phyloP scores from a whole-genome alignment of 2,888 invertebrate genomes.

The Oasisia sp. region DNA sequence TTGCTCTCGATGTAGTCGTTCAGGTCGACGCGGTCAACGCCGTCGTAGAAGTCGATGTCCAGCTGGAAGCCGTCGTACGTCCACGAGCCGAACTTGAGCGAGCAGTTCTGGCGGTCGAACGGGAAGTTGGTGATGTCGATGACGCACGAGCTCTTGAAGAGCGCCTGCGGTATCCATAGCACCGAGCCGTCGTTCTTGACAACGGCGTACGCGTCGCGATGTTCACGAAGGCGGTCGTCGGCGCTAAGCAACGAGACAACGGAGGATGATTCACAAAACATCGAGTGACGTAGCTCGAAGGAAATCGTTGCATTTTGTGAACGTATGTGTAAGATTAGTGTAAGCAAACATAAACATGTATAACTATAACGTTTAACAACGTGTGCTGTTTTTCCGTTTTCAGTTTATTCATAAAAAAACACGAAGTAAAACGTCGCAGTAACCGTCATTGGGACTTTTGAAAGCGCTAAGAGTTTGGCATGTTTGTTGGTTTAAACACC shows the following conservation, averaged over 20 bases:
- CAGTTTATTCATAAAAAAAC: too few species aligned
- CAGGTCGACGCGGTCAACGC: conserved; percentile 35
- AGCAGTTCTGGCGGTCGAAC: conserved; percentile 61
- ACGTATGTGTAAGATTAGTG: neutral
- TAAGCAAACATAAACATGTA: neutral
- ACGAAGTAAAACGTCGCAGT: neutral
- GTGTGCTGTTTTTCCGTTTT: too few species aligned
- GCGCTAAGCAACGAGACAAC: conserved; percentile 51
- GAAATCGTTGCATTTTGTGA: neutral
- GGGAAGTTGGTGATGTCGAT: conserved; percentile 63
- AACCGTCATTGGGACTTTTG: too few species aligned
- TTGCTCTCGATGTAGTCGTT: conserved; percentile 61
- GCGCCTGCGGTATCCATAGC: conserved; percentile 56
- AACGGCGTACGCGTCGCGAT: conserved; percentile 59
- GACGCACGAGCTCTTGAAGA: conserved; percentile 62
- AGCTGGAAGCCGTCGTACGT: conserved; percentile 58
- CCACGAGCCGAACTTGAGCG: conserved; percentile 64
- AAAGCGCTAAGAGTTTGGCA: too few species aligned
- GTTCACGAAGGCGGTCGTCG: conserved; percentile 61
- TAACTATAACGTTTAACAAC: too few species aligned
- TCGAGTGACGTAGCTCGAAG: neutral
- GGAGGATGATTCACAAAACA: neutral
- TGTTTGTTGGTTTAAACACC: too few species aligned
- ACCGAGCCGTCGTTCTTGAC: conserved; percentile 54
- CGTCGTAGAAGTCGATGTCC: conserved; percentile 48